Evolutionary conservation across 2,888 invertebrate species (phyloP).

Genomic region (Euproctis similis): DNA sequence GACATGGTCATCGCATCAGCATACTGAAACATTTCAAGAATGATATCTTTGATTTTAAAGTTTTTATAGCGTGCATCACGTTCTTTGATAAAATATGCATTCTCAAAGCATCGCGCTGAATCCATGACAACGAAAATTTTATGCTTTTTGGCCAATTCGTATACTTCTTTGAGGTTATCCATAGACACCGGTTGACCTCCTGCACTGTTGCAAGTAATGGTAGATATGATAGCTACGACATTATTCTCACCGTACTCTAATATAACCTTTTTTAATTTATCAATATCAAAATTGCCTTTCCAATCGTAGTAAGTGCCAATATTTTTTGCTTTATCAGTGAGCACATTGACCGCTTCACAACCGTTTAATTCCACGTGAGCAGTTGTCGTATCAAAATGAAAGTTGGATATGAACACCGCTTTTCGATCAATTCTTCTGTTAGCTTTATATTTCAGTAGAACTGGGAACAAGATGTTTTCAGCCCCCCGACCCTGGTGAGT

Average conservation of each 20-base stretch:
- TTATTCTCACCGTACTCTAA: slow-evolving; percentile 2
- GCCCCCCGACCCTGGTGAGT: slow-evolving; percentile 8
- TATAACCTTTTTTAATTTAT: slow-evolving; percentile 2
- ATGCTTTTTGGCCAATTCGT: slow-evolving; percentile 5
- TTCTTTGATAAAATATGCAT: slow-evolving; percentile 9
- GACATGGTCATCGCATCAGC: slow-evolving; percentile 7
- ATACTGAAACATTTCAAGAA: slow-evolving; percentile 6
- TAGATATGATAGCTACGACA: slow-evolving; percentile 6
- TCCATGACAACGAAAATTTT: slow-evolving; percentile 7
- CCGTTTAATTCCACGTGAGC: slow-evolving; percentile 7
- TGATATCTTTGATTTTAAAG: slow-evolving; percentile 3
- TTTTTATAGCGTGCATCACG: slow-evolving; percentile 5
- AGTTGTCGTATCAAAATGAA: slow-evolving; percentile 9
- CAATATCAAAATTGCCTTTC: slow-evolving; percentile 8
- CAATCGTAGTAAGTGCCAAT: slow-evolving; percentile 6
- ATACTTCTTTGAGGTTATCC: slow-evolving; percentile 5
- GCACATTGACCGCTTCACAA: slow-evolving; percentile 5
- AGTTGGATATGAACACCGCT: slow-evolving; percentile 9
- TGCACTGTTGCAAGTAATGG: slow-evolving; percentile 6
- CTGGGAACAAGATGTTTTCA: slow-evolving; percentile 8
- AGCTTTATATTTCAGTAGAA: slow-evolving; percentile 6
- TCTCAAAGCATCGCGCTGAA: slow-evolving; percentile 8
- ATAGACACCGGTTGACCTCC: slow-evolving; percentile 9
- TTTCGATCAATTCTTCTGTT: neutral
- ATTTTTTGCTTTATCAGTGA: slow-evolving; percentile 6